Percentiles rank a stretch among this genome's conserved stretches.
phyloP scores from a whole-genome alignment of 1,140 invertebrate species.

The Heliothis virescens region DNA sequence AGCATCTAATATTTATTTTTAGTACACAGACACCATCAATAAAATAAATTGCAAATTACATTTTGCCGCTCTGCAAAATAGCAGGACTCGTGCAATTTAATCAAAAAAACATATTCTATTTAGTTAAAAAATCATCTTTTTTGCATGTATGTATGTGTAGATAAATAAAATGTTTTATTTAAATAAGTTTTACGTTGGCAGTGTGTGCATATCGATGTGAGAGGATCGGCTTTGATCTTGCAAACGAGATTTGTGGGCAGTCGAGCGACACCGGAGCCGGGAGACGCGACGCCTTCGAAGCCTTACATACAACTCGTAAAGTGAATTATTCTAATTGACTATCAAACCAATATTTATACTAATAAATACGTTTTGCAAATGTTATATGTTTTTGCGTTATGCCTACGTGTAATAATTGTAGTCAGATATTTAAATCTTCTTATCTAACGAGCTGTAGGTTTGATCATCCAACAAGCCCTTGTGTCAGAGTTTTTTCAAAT shows the following conservation, averaged over 20 bases:
- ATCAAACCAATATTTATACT: not conserved
- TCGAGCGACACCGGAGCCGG: slow-evolving; percentile 43
- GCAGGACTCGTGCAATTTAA: not conserved
- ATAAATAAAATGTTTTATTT: slow-evolving; percentile 51
- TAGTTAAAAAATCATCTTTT: slow-evolving; percentile 2
- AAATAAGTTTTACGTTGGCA: slow-evolving; percentile 46
- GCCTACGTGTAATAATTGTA: too few relatives aligned
- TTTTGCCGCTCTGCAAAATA: not conserved
- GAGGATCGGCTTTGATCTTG: slow-evolving; percentile 45
- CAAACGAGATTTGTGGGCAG: slow-evolving; percentile 51
- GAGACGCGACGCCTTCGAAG: slow-evolving; percentile 20
- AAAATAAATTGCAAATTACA: too few relatives aligned
- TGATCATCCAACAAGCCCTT: too few relatives aligned
- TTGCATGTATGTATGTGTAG: not conserved
- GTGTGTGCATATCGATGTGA: slow-evolving; percentile 47
- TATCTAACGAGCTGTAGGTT: too few relatives aligned
- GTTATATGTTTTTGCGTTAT: too few relatives aligned
- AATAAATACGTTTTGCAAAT: too few relatives aligned
- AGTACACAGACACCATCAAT: too few relatives aligned
- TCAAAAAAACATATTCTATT: slow-evolving; percentile 11
- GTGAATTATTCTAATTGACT: not conserved
- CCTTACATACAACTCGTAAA: not conserved
- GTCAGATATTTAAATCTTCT: too few relatives aligned
- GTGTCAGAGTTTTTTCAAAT: too few relatives aligned
- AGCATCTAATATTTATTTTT: too few relatives aligned